Base-by-base conservation (phyloP, 2,113 vertebrate species). In the Muntiacus reevesi region DNA sequence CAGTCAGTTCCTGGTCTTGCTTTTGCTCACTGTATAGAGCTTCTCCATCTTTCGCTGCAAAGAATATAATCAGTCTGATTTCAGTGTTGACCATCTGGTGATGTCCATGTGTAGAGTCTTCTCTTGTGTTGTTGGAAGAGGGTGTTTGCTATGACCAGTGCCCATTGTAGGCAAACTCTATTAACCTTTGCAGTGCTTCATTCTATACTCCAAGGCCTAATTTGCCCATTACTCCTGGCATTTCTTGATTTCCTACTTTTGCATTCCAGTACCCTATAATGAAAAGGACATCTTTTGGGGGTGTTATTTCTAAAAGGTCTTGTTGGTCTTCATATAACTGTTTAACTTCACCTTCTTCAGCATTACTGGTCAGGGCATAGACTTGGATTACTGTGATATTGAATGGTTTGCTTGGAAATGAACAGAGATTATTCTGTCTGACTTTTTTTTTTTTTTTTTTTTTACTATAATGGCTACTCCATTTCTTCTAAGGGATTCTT, bases 71-170 rank as follows among this genome's bases (percentile, higher is more conserved):
- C n/a, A 36, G 2, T 23, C 64, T 71, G 19, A 71, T 71, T 23
- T 11, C 0, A 0, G 64, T 1, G 4, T 71, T 36, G n/a, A 71
- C n/a, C n/a, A 71, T 23, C 9, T 71, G n/a, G 19, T 71, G 17
- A 36, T 6, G 9, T 71, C n/a, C 64, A 71, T 21, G 19, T 71
- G 19, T 71, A 71, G n/a, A 36, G 36, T 23, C 2, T 71, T 12
- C n/a, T 71, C n/a, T 71, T 71, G n/a, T 71, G 19, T 71, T 71
- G 19, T 71, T 36, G n/a, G 2, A 71, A 71, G n/a, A 71, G 19
- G n/a, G 16, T 71, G 64, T 71, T 36, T 71, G n/a, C 64, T 36
- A 23, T 36, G n/a, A 36, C 64, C 9, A 21, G 9, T 71, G 64
- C 64, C n/a, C 36, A 23, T 19, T 36, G 19, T 71, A 36, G 64